These are phyloP conservation scores for Orgyia antiqua DNA, from an alignment of 2,888 invertebrate species.

Conservation along the genomic window DNA sequence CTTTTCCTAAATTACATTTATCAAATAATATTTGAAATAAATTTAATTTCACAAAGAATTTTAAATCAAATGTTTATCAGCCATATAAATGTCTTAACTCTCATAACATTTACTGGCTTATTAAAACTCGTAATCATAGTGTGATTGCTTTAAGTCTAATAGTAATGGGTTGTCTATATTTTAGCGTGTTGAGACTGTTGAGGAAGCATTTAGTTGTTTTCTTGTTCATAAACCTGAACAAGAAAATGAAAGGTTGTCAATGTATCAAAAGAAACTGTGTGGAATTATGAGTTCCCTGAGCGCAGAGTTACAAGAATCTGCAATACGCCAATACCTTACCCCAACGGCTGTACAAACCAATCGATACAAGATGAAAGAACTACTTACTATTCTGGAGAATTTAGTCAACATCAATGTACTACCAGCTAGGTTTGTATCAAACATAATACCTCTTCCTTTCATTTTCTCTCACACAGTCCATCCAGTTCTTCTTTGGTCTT, in stretches of 20 bases:
- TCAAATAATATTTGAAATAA: too few species aligned
- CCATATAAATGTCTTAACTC: too few species aligned
- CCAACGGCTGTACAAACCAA: conserved; percentile 86
- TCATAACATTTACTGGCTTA: too few species aligned
- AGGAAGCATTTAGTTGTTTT: conserved; percentile 93
- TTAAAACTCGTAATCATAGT: too few species aligned
- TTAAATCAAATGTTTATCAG: too few species aligned
- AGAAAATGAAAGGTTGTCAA: conserved; percentile 82
- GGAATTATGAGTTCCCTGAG: conserved; percentile 81
- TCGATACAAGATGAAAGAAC: conserved; percentile 84
- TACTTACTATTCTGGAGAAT: conserved; percentile 86
- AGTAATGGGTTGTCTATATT: too few species aligned
- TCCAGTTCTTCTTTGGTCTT: too few species aligned
- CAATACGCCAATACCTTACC: conserved; percentile 85
- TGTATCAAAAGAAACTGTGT: conserved; percentile 84
- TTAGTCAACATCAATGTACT: conserved; percentile 85
- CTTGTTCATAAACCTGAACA: conserved; percentile 86
- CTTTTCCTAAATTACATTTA: too few species aligned
- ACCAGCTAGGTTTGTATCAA: conserved; percentile 81
- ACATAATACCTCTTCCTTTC: too few species aligned
- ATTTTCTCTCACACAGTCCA: too few species aligned
- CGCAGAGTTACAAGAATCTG: conserved; percentile 85
- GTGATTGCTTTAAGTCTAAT: too few species aligned
- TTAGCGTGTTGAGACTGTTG: conserved; percentile 89
- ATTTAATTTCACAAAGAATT: too few species aligned